Evolutionary conservation across 2,888 invertebrate species (phyloP).

Genomic region (Vandiemenella viatica): DNA sequence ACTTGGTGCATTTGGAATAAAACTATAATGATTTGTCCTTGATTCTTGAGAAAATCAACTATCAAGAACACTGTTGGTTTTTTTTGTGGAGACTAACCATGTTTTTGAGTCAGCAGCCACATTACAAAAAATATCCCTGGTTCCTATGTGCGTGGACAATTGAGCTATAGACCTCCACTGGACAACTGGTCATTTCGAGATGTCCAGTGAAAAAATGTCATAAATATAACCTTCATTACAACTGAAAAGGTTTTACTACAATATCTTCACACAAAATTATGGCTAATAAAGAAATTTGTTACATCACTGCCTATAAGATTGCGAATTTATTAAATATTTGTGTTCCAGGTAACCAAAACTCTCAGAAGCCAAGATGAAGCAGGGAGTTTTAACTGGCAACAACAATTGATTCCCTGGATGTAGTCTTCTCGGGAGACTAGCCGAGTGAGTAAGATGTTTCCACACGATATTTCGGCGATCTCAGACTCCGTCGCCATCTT

Average conservation of each 20-base stretch:
- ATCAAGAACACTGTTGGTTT: background rate
- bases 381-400: background rate
- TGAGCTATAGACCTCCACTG: conserved; percentile 19
- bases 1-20: no score
- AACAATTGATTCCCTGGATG: background rate
- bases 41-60: background rate
- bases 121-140: conserved; percentile 21
- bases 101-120: conserved; percentile 21
- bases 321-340: background rate
- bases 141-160: conserved; percentile 12
- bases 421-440: background rate
- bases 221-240: background rate
- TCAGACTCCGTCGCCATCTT: no score
- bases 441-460: no score
- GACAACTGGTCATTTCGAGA: conserved; percentile 15
- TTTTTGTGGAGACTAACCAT: conserved; percentile 6
- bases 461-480: no score
- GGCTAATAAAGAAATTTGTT: background rate
- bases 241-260: background rate
- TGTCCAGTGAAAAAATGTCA: background rate
- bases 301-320: background rate
- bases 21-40: conserved; percentile 12
- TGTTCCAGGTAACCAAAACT: background rate
- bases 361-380: background rate
- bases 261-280: background rate